Evolutionary conservation across 2,113 vertebrate species (phyloP).

Genomic region (Cryptoleucopteryx plumbea): DNA sequence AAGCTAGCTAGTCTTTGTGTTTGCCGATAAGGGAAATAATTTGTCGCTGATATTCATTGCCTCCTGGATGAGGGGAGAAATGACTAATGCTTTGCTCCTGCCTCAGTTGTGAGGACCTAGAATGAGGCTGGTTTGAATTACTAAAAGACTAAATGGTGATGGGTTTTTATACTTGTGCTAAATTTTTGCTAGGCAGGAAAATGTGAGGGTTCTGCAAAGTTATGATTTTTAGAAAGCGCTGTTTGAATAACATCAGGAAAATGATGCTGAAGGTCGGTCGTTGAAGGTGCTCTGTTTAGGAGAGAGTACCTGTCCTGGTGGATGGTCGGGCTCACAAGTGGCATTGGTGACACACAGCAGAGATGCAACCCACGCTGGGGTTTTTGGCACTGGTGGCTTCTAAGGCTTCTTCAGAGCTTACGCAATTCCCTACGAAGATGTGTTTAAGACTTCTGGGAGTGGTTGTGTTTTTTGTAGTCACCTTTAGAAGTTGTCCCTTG

Average conservation of each 20-base stretch:
- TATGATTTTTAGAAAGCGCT: rapidly evolving
- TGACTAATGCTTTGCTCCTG: neutral
- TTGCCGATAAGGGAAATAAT: neutral
- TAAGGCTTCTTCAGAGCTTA: neutral
- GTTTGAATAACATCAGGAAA: neutral
- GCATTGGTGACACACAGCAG: neutral
- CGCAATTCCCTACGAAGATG: rapidly evolving
- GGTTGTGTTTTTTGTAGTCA: neutral
- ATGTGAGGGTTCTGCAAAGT: neutral
- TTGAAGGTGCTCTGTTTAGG: neutral
- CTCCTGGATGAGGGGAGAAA: neutral
- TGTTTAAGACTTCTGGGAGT: neutral
- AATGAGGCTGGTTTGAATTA: neutral
- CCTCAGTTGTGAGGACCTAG: neutral
- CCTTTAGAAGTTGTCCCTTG: neutral
- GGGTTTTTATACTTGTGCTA: neutral
- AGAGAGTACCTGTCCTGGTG: neutral
- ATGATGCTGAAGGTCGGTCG: rapidly evolving
- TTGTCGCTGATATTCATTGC: neutral
- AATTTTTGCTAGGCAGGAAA: neutral
- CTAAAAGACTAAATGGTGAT: neutral
- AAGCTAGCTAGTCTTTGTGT: neutral
- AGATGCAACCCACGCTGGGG: rapidly evolving
- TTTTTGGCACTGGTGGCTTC: neutral
- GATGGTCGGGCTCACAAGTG: neutral